Conservation (phyloP, 2,888 invertebrate genomes). For the Euclidia mi region DNA sequence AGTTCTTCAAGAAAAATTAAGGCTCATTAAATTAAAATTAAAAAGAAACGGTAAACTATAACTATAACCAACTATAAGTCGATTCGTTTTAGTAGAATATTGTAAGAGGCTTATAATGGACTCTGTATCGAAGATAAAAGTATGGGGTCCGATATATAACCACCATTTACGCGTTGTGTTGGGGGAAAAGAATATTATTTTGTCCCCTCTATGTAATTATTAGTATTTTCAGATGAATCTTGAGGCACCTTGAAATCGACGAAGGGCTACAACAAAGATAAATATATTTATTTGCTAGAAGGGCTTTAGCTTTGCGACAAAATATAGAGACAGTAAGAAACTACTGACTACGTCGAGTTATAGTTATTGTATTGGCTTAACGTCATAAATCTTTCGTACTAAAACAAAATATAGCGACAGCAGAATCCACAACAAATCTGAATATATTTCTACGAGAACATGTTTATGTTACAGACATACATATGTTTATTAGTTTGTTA, state of each 20-base stretch:
- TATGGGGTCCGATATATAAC: constrained; percentile 40
- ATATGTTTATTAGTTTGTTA: background rate
- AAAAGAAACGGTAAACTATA: constrained; percentile 15
- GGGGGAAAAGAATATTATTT: constrained; percentile 69
- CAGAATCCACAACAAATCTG: background rate
- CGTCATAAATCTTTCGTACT: constrained; percentile 3
- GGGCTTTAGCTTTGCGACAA: background rate
- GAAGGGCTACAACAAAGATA: constrained; percentile 25
- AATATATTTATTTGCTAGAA: constrained; percentile 23
- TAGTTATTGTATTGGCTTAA: constrained; percentile 12
- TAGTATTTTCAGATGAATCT: constrained; percentile 77
- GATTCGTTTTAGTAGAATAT: constrained; percentile 34
- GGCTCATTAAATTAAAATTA: constrained; percentile 50
- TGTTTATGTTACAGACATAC: background rate
- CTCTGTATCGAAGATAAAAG: constrained; percentile 30
- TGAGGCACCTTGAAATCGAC: constrained; percentile 54
- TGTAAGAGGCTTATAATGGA: constrained; percentile 35
- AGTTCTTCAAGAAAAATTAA: constrained; percentile 45
- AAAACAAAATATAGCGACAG: constrained; percentile 3
- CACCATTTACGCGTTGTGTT: constrained; percentile 53
- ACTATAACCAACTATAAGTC: constrained; percentile 24
- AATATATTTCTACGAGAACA: background rate
- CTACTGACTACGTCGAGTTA: background rate
- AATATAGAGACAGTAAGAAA: too few relatives aligned
- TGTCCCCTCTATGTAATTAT: constrained; percentile 79